Conservation (phyloP, 2,888 invertebrate genomes). For the Agapostemon virescens region DNA sequence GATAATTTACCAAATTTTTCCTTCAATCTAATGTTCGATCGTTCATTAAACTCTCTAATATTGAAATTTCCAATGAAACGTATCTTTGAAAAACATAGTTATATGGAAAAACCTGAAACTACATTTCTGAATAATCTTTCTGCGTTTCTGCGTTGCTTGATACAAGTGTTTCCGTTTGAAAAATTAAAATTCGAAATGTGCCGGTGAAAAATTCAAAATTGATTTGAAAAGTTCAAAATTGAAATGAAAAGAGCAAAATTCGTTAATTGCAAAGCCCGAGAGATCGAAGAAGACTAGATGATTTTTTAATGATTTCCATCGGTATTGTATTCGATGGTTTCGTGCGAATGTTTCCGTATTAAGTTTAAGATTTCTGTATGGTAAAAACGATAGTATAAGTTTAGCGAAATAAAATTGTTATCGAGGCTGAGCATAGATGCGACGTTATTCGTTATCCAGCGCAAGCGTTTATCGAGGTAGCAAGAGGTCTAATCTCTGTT, state of each 20-base stretch:
- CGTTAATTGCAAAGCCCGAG: neutral
- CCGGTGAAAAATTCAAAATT: too few relatives aligned
- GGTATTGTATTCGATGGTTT: neutral
- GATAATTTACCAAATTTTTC: neutral
- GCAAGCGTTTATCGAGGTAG: neutral
- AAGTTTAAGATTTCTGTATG: neutral
- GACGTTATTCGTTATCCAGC: neutral
- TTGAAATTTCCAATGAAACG: neutral
- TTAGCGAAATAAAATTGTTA: neutral
- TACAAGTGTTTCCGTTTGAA: neutral
- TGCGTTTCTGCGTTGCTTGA: too few relatives aligned
- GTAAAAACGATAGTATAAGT: neutral
- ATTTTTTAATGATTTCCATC: neutral
- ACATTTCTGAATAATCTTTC: neutral
- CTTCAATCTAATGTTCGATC: neutral
- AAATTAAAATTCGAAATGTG: neutral
- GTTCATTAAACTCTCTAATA: neutral
- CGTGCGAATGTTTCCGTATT: neutral
- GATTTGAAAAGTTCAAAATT: neutral
- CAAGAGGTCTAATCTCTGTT: neutral
- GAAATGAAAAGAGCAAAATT: too few relatives aligned
- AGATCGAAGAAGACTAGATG: neutral
- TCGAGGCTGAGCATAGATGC: neutral
- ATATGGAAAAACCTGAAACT: neutral
- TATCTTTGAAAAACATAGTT: neutral